Evolutionary conservation across 2,797 vertebrate species (phyloP).

Genomic region (Amblyopsis hoosieri): DNA sequence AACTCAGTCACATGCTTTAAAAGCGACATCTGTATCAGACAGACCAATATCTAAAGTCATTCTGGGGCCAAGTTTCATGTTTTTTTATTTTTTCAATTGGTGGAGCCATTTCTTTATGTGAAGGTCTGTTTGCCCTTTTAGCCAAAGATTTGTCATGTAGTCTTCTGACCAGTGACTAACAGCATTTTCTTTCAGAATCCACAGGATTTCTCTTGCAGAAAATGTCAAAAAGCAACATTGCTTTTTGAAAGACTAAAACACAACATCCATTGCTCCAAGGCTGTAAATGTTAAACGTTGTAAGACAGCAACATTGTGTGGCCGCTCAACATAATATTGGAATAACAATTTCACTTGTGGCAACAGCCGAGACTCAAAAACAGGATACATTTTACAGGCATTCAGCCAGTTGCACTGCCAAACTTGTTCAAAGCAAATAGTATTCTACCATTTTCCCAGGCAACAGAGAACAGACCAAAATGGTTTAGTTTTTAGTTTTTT

Average conservation of each 20-base stretch:
- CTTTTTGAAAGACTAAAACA: slow-evolving; percentile 35
- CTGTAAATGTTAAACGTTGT: slow-evolving; percentile 26
- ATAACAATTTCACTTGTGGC: not conserved
- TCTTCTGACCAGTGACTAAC: slow-evolving; percentile 49
- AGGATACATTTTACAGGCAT: not conserved
- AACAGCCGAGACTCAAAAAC: not conserved
- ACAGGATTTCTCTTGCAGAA: slow-evolving; percentile 45
- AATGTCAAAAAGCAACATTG: slow-evolving; percentile 55
- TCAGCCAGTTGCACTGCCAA: slow-evolving; percentile 14
- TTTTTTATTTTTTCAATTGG: no score
- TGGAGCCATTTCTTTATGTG: slow-evolving; percentile 19
- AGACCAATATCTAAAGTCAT: no score
- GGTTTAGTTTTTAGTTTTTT: not conserved
- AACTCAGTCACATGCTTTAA: no score
- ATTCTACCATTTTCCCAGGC: slow-evolving; percentile 16
- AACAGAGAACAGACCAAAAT: slow-evolving; percentile 18
- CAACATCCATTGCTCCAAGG: slow-evolving; percentile 38
- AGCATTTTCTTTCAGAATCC: slow-evolving; percentile 38
- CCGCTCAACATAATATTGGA: slow-evolving; percentile 2
- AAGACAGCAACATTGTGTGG: slow-evolving; percentile 6
- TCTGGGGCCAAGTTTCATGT: no score
- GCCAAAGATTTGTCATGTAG: slow-evolving; percentile 59
- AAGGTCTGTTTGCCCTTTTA: slow-evolving; percentile 39
- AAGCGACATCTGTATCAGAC: no score
- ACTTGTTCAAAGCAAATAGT: slow-evolving; percentile 7